Percentiles rank a stretch among this genome's conserved stretches.
Conservation (phyloP, 2,888 invertebrate species). For the Leptura quadrifasciata region DNA sequence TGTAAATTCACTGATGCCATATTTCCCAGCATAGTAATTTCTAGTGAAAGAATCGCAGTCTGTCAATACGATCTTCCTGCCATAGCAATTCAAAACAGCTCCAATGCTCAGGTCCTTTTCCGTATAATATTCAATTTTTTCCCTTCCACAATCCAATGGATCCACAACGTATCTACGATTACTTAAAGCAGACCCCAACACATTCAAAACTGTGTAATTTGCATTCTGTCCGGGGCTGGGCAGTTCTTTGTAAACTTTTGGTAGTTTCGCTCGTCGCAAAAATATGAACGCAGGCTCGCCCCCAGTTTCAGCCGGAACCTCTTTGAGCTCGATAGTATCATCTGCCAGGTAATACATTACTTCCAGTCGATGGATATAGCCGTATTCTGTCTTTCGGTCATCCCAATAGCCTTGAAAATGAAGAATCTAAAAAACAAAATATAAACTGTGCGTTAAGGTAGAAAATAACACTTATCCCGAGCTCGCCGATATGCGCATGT, state of each 20-base stretch:
- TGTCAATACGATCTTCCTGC: constrained; percentile 86
- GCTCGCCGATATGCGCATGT: too few relatives aligned
- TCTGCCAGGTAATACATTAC: constrained; percentile 91
- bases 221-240: constrained; percentile 75
- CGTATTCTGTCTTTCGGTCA: constrained; percentile 85
- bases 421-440: constrained; percentile 71
- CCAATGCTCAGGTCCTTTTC: constrained; percentile 90
- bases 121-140: constrained; percentile 75
- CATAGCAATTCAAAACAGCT: constrained; percentile 84
- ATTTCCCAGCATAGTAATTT: constrained; percentile 82
- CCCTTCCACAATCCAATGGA: constrained; percentile 76
- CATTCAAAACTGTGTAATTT: constrained; percentile 78
- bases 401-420: constrained; percentile 95
- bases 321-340: constrained; percentile 92
- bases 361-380: constrained; percentile 85
- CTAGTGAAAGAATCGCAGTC: constrained; percentile 91
- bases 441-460: constrained; percentile 30
- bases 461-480: too few relatives aligned
- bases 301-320: constrained; percentile 80
- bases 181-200: constrained; percentile 77
- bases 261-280: constrained; percentile 84
- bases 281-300: constrained; percentile 86
- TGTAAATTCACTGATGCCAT: constrained; percentile 79
- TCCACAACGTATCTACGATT: constrained; percentile 78
- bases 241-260: constrained; percentile 78